Conservation (phyloP, 2,888 invertebrate species). For the Leptogaster cylindrica region DNA sequence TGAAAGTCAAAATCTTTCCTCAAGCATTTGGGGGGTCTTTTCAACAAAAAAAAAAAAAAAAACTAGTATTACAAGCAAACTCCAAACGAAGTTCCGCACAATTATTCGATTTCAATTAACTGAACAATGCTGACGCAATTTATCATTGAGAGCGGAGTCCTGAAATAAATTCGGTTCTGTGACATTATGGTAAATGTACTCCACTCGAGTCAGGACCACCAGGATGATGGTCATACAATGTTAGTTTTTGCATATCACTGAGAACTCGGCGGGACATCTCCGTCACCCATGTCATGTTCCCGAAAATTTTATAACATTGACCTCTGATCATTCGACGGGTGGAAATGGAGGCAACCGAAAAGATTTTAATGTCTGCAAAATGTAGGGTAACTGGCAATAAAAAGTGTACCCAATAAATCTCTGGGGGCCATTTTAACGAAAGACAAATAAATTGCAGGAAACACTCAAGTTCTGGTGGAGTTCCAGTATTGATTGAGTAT, state of each 20-base stretch:
- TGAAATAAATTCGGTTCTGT: conserved; percentile 37
- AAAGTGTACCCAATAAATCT: conserved; percentile 44
- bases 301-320: conserved; percentile 36
- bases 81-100: conserved; percentile 1
- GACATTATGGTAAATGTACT: conserved; percentile 29
- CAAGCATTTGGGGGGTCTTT: no score
- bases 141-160: conserved; percentile 34
- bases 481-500: conserved; percentile 30
- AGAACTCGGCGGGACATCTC: background rate
- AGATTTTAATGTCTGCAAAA: conserved; percentile 40
- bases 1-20: no score
- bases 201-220: conserved; percentile 5
- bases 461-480: conserved; percentile 35
- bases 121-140: conserved; percentile 38
- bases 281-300: conserved; percentile 36
- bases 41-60: no score
- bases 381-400: conserved; percentile 43
- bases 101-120: conserved; percentile 38
- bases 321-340: conserved; percentile 12
- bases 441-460: conserved; percentile 44
- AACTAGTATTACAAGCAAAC: background rate
- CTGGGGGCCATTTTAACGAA: conserved; percentile 40
- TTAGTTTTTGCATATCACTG: conserved; percentile 37
- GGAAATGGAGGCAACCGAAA: background rate
- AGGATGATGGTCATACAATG: conserved; percentile 25